A percentile compares a stretch with the other conserved stretches of the same genome.
phyloP scores from a whole-genome alignment of 2,888 invertebrate species.

The Neria commutata region DNA sequence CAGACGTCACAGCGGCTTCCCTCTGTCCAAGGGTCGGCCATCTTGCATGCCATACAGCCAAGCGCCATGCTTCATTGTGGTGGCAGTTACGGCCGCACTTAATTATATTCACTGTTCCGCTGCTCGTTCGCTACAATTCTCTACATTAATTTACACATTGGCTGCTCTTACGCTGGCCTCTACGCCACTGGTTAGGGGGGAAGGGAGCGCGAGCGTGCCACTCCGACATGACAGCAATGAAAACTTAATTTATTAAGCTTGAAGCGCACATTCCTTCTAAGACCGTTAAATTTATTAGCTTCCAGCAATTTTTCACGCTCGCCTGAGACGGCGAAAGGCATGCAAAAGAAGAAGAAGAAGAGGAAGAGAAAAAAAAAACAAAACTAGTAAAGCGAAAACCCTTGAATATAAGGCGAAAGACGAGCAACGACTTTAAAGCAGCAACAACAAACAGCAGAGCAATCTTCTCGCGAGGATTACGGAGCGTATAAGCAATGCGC shows the following conservation, averaged over 20 bases:
- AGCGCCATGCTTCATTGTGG: too few species aligned
- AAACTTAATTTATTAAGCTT: slow-evolving; percentile 17
- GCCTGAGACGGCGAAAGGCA: too few species aligned
- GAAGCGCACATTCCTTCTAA: not conserved
- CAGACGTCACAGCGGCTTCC: not conserved
- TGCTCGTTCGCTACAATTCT: not conserved
- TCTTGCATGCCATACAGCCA: too few species aligned
- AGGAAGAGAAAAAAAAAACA: too few species aligned
- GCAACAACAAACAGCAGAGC: too few species aligned
- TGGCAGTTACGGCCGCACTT: slow-evolving; percentile 16
- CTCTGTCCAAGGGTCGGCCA: too few species aligned
- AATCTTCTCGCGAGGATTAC: too few species aligned
- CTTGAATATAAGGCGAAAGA: too few species aligned
- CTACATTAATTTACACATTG: not conserved
- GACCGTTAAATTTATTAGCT: slow-evolving; percentile 7
- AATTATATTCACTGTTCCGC: slow-evolving; percentile 13
- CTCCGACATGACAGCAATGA: slow-evolving; percentile 2
- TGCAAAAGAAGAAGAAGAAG: too few species aligned
- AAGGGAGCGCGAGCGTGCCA: not conserved
- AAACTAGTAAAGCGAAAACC: too few species aligned
- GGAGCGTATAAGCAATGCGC: too few species aligned
- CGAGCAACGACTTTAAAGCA: too few species aligned
- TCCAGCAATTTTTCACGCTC: not conserved
- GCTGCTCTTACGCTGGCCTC: not conserved
- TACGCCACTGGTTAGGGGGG: not conserved